These are phyloP conservation scores for Equus przewalskii DNA, from an alignment of 2,113 vertebrate species.

Conservation along the genomic window DNA sequence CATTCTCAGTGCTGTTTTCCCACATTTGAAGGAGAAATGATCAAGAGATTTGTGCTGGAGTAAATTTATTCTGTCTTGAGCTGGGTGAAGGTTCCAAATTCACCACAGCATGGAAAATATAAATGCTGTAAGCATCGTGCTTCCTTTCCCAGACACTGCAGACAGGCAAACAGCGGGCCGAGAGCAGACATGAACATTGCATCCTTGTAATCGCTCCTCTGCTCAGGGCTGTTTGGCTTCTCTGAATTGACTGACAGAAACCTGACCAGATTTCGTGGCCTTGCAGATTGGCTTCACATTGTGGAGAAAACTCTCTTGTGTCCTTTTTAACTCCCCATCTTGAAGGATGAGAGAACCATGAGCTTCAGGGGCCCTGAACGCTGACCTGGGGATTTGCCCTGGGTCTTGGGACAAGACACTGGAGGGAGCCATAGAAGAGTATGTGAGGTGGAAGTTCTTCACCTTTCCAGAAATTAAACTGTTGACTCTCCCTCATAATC, in stretches of 20 bases:
- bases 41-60: conserved; percentile 90
- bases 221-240: conserved; percentile 72
- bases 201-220: conserved; percentile 72
- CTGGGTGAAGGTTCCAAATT: conserved; percentile 88
- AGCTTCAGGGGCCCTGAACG: not conserved
- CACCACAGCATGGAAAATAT: conserved; percentile 90
- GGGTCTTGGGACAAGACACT: not conserved
- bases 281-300: not conserved
- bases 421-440: too few relatives aligned
- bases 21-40: conserved; percentile 91
- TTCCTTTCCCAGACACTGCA: conserved; percentile 85
- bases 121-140: conserved; percentile 87
- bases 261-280: conserved; percentile 40
- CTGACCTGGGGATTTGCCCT: not conserved
- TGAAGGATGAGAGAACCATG: not conserved
- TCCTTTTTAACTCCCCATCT: not conserved
- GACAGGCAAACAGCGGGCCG: conserved; percentile 74
- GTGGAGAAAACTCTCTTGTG: conserved; percentile 46
- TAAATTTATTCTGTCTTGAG: conserved; percentile 91
- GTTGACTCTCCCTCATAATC: not conserved
- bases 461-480: not conserved
- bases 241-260: conserved; percentile 78
- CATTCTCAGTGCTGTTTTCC: conserved; percentile 89
- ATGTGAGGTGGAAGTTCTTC: not conserved
- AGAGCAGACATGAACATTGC: conserved; percentile 77